Evolutionary conservation across 2,888 invertebrate genomes (phyloP).

Genomic region (Eupithecia exiguata): DNA sequence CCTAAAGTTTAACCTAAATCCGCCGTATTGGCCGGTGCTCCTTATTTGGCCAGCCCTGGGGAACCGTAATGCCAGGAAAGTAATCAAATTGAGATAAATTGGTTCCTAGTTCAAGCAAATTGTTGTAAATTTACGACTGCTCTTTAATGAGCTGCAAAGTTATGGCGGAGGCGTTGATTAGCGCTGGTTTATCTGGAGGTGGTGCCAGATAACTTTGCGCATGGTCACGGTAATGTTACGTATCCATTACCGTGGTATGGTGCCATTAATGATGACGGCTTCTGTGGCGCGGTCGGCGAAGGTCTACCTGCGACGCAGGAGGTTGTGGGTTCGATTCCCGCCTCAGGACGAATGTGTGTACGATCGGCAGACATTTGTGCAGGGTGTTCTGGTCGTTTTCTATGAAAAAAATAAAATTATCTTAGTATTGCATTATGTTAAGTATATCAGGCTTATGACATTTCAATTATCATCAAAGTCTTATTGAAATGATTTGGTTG

Average conservation of each 20-base stretch:
- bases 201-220: neutral
- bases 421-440: too few relatives aligned
- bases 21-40: conserved; percentile 10
- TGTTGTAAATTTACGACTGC: conserved; percentile 35
- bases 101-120: conserved; percentile 35
- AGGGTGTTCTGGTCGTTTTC: too few relatives aligned
- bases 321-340: too few relatives aligned
- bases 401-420: too few relatives aligned
- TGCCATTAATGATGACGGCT: neutral
- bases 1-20: conserved; percentile 5
- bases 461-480: too few relatives aligned
- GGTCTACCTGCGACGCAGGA: too few relatives aligned
- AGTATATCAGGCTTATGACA: too few relatives aligned
- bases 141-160: conserved; percentile 33
- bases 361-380: too few relatives aligned
- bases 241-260: neutral
- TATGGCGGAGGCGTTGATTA: conserved; percentile 33
- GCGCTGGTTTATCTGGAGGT: conserved; percentile 3
- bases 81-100: conserved; percentile 49
- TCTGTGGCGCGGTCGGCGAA: too few relatives aligned
- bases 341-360: too few relatives aligned
- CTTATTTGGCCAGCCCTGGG: conserved; percentile 33
- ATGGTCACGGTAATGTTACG: too few relatives aligned
- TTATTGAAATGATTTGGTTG: too few relatives aligned
- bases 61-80: conserved; percentile 40